phyloP scores from a whole-genome alignment of 2,888 invertebrate species.

The Pseudoips prasinana region DNA sequence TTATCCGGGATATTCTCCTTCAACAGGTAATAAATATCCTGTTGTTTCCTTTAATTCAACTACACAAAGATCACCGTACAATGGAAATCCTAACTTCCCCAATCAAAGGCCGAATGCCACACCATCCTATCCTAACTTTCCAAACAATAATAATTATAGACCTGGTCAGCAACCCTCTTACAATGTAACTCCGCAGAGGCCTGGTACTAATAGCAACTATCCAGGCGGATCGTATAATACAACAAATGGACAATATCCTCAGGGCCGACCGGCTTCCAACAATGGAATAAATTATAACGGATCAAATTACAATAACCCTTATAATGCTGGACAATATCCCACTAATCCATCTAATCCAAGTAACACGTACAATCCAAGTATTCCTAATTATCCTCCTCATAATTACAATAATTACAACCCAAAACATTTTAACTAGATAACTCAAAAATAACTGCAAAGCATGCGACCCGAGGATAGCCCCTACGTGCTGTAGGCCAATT shows the following conservation, averaged over 20 bases:
- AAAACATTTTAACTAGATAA: conserved; percentile 24
- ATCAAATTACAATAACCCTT: neutral
- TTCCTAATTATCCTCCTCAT: conserved; percentile 26
- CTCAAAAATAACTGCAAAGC: conserved; percentile 21
- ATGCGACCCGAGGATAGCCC: conserved; percentile 39
- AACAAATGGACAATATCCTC: conserved; percentile 6
- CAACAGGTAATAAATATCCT: conserved; percentile 9
- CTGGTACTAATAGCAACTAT: neutral
- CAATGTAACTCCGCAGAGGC: conserved; percentile 11
- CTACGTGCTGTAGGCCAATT: conserved; percentile 40
- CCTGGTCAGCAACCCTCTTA: conserved; percentile 7
- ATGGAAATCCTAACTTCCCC: conserved; percentile 4
- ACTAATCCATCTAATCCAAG: conserved; percentile 10
- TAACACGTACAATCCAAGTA: conserved; percentile 25
- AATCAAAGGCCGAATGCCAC: conserved; percentile 4
- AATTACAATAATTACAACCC: conserved; percentile 14
- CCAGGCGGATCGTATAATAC: conserved; percentile 1
- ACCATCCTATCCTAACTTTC: conserved; percentile 3
- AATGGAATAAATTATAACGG: conserved; percentile 2
- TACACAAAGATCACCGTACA: conserved; percentile 10
- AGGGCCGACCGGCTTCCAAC: conserved; percentile 1
- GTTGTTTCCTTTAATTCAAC: conserved; percentile 6
- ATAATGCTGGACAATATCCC: conserved; percentile 14
- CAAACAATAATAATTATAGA: neutral
- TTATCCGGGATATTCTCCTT: neutral